Conservation (phyloP, 2,113 vertebrate species). For the Pygoscelis antarcticus region DNA sequence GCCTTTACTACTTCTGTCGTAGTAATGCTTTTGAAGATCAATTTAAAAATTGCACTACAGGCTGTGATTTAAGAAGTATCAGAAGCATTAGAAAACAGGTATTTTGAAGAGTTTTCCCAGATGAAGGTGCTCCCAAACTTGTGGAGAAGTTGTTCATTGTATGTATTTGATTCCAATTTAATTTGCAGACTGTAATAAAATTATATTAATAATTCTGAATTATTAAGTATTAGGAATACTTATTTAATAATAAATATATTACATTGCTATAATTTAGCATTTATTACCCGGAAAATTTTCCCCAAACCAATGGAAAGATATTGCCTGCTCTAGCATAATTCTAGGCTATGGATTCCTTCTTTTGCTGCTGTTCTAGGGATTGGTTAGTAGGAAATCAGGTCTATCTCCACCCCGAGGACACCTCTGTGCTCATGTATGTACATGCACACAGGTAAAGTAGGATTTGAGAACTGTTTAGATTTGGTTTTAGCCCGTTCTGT, state of each 20-base stretch:
- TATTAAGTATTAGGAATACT: not conserved
- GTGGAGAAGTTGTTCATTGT: not conserved
- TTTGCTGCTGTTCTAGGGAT: not conserved
- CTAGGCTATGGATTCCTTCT: not conserved
- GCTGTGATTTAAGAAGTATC: not conserved
- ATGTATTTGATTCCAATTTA: not conserved
- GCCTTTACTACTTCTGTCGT: not conserved
- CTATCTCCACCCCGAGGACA: not conserved
- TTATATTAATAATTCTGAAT: not conserved
- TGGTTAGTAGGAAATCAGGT: not conserved
- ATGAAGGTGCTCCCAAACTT: not conserved
- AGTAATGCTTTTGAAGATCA: not conserved
- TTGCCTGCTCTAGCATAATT: not conserved
- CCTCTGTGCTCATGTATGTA: not conserved
- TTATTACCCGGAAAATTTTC: not conserved
- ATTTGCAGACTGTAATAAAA: not conserved
- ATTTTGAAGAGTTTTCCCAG: not conserved
- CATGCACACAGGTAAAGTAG: not conserved
- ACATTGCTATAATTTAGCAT: not conserved
- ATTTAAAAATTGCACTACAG: not conserved
- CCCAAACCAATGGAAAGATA: not conserved
- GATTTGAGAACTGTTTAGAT: not conserved
- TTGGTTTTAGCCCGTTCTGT: not conserved
- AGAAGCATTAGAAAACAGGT: not conserved
- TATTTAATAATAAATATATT: not conserved